Evolutionary conservation across 1,140 invertebrate species (phyloP).

Genomic region (Solenopsis invicta): DNA sequence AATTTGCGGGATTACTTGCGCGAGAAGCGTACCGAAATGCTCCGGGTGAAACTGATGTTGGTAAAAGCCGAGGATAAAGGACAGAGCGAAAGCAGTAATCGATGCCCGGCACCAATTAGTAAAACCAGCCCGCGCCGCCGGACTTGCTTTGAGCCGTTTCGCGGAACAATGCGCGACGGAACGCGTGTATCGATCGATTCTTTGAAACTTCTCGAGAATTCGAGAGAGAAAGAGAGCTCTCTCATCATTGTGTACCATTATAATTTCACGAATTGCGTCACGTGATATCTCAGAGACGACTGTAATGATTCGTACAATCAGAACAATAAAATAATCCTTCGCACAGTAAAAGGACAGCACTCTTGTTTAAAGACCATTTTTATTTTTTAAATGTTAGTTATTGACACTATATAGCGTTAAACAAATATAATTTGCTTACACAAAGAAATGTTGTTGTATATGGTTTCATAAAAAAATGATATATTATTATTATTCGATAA

Average conservation of each 20-base stretch:
- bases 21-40: conserved; percentile 18
- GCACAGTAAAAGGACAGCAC: too few species aligned
- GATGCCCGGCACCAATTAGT: conserved; percentile 82
- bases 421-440: too few species aligned
- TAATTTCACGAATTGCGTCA: background rate
- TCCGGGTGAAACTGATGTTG: background rate
- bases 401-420: too few species aligned
- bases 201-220: conserved; percentile 58
- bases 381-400: too few species aligned
- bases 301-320: background rate
- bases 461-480: too few species aligned
- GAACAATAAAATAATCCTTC: background rate
- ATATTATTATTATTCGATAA: too few species aligned
- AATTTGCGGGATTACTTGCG: conserved; percentile 45
- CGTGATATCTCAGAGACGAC: background rate
- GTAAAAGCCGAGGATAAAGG: conserved; percentile 52
- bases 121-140: conserved; percentile 79
- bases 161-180: conserved; percentile 78
- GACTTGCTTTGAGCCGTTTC: conserved; percentile 74
- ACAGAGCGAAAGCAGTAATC: conserved; percentile 76
- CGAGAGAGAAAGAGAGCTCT: background rate
- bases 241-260: background rate
- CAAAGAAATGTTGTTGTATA: too few species aligned
- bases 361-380: too few species aligned
- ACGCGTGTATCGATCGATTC: conserved; percentile 76